phyloP scores from a whole-genome alignment of 2,113 vertebrate species.

The Carlito syrichta region DNA sequence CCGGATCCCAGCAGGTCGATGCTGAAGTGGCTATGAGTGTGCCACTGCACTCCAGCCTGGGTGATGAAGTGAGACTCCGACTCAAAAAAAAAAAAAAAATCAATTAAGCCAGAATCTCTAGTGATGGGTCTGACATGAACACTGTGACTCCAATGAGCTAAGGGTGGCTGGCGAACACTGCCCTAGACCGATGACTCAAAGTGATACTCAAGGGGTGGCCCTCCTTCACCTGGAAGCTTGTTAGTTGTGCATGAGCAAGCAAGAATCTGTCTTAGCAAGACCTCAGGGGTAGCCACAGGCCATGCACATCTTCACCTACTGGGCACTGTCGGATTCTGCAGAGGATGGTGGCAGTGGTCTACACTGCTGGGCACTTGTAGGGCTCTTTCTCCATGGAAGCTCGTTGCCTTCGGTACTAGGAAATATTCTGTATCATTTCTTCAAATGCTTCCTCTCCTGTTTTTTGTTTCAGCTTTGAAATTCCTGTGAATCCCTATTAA shows the following conservation, averaged over 20 bases:
- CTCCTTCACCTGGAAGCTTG: background rate
- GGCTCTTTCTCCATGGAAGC: background rate
- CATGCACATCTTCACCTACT: accelerated
- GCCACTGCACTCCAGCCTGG: too few relatives aligned
- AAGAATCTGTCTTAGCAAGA: background rate
- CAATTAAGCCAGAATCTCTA: background rate
- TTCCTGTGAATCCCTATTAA: background rate
- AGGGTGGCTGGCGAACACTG: background rate
- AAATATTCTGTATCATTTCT: background rate
- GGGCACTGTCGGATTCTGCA: accelerated
- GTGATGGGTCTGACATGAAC: accelerated
- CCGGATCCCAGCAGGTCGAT: too few relatives aligned
- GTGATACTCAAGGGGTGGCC: background rate
- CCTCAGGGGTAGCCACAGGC: background rate
- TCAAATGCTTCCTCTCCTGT: background rate
- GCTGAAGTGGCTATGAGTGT: too few relatives aligned
- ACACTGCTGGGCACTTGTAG: background rate
- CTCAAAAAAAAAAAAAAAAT: background rate
- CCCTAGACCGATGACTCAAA: too few relatives aligned
- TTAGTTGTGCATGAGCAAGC: accelerated
- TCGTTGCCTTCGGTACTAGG: background rate
- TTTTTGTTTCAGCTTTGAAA: background rate
- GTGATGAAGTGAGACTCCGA: too few relatives aligned
- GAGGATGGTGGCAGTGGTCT: accelerated
- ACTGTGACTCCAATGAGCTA: background rate